Evolutionary conservation across 1,140 invertebrate species (phyloP), one percentile per base, ranked within the genome.

Genomic region (Neodiprion virginianus): DNA sequence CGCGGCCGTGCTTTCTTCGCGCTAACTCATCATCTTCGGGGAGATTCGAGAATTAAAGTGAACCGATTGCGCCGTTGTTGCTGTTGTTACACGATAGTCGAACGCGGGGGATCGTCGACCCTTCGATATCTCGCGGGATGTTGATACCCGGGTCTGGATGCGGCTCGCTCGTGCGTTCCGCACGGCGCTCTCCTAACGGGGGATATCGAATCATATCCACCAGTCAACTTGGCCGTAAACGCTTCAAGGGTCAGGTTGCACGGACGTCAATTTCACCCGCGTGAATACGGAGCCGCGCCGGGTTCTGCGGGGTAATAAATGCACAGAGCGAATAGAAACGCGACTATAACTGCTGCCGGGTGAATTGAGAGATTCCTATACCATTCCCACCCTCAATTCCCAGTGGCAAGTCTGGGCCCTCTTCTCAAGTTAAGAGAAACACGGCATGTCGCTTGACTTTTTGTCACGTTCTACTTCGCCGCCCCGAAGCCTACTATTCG

Each of bases 81-180:
- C n/a, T 61, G 53, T 61, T 61, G 8, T 17, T 61, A 17, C 28
- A 40, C 28, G 28, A 75, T 66, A 48, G 69, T 68, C 21, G 69
- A 48, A 65, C 73, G 73, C 73, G 49, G 21, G 49, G 65, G 73
- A 74, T 28, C 71, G 68, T 48, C 48, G 72, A 67, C 72, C 67
- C 66, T 48, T 61, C 49, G 68, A 28, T 66, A 53, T 69, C 47
- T 17, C 50, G 49, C 69, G 61, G 68, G 53, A 70, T 50, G 67
- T 40, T 61, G 21, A 49, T 14, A 12, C 71, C 61, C 48, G 40
- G 48, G 66, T 21, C 1, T 28, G 48, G 47, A 48, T 23, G 66
- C 21, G 14, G 67, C 69, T 48, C 17, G 68, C 67, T 11, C 28
- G 28, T 3, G 1, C 28, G 28, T 49, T 71, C 12, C 14, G 23